phyloP scores from a whole-genome alignment of 1,140 invertebrate genomes.

The Melipona quadrifasciata region DNA sequence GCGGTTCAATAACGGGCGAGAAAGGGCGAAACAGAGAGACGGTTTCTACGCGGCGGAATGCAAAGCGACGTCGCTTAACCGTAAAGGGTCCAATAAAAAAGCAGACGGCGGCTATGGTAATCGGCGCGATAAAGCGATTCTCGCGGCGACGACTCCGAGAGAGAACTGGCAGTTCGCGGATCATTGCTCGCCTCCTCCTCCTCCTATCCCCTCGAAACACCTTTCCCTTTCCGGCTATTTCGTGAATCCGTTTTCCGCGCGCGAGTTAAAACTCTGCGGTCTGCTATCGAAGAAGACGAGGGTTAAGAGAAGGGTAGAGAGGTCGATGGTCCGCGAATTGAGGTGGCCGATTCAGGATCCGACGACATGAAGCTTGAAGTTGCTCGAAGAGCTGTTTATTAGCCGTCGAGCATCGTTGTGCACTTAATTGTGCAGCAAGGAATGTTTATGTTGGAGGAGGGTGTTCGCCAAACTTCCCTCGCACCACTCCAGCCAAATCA shows the following conservation, averaged over 20 bases:
- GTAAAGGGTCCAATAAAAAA: slow-evolving; percentile 30
- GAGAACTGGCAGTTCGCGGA: slow-evolving; percentile 23
- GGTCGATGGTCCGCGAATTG: background rate
- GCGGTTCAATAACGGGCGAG: background rate
- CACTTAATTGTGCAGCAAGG: background rate
- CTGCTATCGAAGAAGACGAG: background rate
- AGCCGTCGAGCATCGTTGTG: background rate
- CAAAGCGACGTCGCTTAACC: slow-evolving; percentile 40
- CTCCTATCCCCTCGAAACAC: background rate
- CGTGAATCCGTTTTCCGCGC: background rate
- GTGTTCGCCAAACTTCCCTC: background rate
- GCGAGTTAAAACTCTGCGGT: slow-evolving; percentile 7
- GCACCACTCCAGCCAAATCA: background rate
- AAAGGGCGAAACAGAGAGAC: slow-evolving; percentile 5
- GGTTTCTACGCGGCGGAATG: background rate
- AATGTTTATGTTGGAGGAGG: background rate
- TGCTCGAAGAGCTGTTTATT: slow-evolving; percentile 10
- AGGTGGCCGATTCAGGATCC: background rate
- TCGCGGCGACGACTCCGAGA: slow-evolving; percentile 5
- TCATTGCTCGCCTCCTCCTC: slow-evolving; percentile 3
- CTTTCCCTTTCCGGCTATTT: background rate
- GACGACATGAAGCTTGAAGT: background rate
- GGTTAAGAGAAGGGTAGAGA: background rate
- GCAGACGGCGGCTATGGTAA: slow-evolving; percentile 43
- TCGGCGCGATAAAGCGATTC: slow-evolving; percentile 42